phyloP scores from a whole-genome alignment of 1,140 invertebrate species.

The Charaxes varanes region DNA sequence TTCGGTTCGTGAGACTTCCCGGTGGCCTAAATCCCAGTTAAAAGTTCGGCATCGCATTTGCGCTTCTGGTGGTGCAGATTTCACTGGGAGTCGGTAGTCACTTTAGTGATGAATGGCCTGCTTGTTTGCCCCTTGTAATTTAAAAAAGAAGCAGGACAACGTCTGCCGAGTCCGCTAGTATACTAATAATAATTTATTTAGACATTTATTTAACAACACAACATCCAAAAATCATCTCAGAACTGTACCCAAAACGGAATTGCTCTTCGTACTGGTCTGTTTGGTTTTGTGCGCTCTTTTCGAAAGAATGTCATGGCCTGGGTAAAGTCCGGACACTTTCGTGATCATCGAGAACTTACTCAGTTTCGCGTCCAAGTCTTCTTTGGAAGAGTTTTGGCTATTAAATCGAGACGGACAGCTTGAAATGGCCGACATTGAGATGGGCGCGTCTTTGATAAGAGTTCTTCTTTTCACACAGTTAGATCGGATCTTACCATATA shows the following conservation, averaged over 20 bases:
- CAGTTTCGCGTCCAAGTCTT: constrained; percentile 23
- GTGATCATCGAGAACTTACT: constrained; percentile 35
- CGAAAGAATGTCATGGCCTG: constrained; percentile 38
- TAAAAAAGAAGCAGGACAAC: too few relatives aligned
- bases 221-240: constrained; percentile 11
- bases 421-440: constrained; percentile 23
- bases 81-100: too few relatives aligned
- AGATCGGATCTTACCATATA: constrained; percentile 26
- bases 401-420: constrained; percentile 12
- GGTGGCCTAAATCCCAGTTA: too few relatives aligned
- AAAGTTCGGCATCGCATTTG: too few relatives aligned
- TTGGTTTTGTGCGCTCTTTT: constrained; percentile 26
- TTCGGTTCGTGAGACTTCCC: too few relatives aligned
- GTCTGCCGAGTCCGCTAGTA: too few relatives aligned
- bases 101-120: too few relatives aligned
- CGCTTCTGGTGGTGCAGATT: too few relatives aligned
- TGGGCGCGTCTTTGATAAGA: constrained; percentile 2
- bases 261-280: constrained; percentile 5
- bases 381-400: background rate
- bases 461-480: constrained; percentile 24
- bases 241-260: constrained; percentile 9
- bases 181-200: too few relatives aligned
- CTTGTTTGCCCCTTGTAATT: too few relatives aligned
- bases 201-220: too few relatives aligned
- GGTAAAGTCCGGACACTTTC: constrained; percentile 34